These are phyloP conservation scores for Manis crassicaudata DNA, from an alignment of 2,797 vertebrate species.

Conservation along the genomic window DNA sequence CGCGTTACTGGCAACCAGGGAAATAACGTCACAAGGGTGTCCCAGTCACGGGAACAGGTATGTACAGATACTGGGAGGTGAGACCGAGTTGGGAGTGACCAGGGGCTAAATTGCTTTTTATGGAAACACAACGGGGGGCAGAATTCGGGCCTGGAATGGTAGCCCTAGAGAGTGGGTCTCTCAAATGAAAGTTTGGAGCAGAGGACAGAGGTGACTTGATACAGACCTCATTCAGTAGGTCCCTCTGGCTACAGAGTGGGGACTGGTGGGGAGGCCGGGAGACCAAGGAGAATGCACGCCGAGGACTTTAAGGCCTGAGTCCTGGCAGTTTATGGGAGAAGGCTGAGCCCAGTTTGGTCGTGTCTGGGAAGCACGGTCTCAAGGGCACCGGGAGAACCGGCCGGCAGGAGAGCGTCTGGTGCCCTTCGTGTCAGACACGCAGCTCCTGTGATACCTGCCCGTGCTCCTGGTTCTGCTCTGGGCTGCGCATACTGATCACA, in stretches of 20 bases:
- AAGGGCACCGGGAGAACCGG: not conserved
- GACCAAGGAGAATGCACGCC: not conserved
- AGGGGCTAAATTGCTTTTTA: not conserved
- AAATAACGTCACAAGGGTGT: too few species aligned
- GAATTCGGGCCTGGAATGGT: not conserved
- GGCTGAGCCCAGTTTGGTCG: not conserved
- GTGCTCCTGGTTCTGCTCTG: not conserved
- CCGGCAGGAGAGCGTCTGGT: not conserved
- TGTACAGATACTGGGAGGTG: not conserved
- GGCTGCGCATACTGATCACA: not conserved
- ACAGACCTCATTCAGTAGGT: not conserved
- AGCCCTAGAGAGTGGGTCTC: not conserved
- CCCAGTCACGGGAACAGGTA: too few species aligned
- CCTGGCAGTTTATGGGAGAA: not conserved
- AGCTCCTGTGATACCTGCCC: not conserved
- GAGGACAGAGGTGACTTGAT: not conserved
- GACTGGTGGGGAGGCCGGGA: not conserved
- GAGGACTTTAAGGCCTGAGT: not conserved
- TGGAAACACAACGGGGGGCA: not conserved
- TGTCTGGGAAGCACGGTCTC: not conserved
- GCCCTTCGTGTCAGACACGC: not conserved
- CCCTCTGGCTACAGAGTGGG: not conserved
- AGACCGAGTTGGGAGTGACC: not conserved
- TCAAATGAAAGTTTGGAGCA: not conserved
- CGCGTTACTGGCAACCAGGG: not conserved